A percentile compares a stretch with the other conserved stretches of the same genome.
Evolutionary conservation across 2,888 invertebrate genomes (phyloP).

Genomic region (Drosophila affinis): DNA sequence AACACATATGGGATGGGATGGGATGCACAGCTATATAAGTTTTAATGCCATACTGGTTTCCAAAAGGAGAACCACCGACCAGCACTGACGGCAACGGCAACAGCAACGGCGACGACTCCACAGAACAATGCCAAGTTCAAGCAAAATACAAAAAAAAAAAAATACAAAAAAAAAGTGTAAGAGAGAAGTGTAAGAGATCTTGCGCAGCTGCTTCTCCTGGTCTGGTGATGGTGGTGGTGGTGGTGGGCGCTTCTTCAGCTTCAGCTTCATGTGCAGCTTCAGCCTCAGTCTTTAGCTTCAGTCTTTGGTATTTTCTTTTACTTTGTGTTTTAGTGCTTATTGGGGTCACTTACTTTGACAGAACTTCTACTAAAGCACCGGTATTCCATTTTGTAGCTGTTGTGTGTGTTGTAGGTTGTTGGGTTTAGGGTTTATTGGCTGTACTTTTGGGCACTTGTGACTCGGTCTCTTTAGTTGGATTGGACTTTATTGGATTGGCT

Average conservation of each 20-base stretch:
- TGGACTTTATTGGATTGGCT: constrained; percentile 29
- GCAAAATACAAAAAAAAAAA: constrained; percentile 30
- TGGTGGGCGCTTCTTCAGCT: constrained; percentile 1
- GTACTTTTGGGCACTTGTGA: constrained; percentile 38
- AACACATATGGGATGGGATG: neutral
- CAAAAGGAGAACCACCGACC: constrained; percentile 62
- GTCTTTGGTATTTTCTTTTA: constrained; percentile 23
- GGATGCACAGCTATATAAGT: constrained; percentile 38
- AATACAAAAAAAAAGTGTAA: constrained; percentile 8
- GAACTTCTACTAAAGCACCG: constrained; percentile 83
- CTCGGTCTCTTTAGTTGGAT: constrained; percentile 9
- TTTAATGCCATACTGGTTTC: constrained; percentile 76
- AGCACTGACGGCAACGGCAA: constrained; percentile 47
- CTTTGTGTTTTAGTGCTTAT: constrained; percentile 73
- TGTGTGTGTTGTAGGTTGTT: constrained; percentile 52
- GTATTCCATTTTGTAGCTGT: constrained; percentile 82
- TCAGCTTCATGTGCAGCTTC: no score
- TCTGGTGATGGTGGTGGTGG: neutral
- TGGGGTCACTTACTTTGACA: constrained; percentile 84
- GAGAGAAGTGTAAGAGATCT: constrained; percentile 48
- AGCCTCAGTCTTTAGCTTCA: constrained; percentile 11
- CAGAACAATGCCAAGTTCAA: constrained; percentile 65
- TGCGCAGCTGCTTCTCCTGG: constrained; percentile 48
- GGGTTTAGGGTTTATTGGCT: constrained; percentile 49
- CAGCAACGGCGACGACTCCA: constrained; percentile 23